phyloP scores from a whole-genome alignment of 1,140 invertebrate genomes.

The Colletes latitarsis region DNA sequence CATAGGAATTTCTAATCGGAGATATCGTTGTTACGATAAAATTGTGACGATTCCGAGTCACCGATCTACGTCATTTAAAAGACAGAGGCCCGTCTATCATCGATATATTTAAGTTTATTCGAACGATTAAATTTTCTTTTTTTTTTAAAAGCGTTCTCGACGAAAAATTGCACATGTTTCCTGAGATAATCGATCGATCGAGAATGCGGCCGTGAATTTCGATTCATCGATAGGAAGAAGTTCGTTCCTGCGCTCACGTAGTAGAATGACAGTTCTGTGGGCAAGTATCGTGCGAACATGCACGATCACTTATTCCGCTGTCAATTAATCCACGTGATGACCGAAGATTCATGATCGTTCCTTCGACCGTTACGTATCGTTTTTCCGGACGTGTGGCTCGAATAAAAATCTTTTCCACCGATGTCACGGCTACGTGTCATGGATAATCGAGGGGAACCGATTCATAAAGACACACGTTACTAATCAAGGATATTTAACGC shows the following conservation, averaged over 20 bases:
- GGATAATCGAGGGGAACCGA: slow-evolving; percentile 17
- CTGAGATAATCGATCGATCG: slow-evolving; percentile 27
- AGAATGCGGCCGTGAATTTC: background rate
- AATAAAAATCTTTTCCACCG: background rate
- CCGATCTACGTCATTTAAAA: no score
- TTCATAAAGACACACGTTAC: slow-evolving; percentile 4
- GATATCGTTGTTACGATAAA: no score
- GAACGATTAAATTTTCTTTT: no score
- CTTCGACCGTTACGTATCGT: background rate
- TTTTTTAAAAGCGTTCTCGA: no score
- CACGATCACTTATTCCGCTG: background rate
- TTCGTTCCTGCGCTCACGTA: background rate
- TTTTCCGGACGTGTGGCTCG: background rate
- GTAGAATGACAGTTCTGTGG: slow-evolving; percentile 40
- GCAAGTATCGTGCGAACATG: slow-evolving; percentile 1
- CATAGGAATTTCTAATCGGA: no score
- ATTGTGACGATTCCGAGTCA: no score
- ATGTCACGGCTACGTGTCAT: slow-evolving; percentile 11
- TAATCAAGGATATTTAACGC: slow-evolving; percentile 3
- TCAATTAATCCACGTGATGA: slow-evolving; percentile 42
- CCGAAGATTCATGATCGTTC: slow-evolving; percentile 19
- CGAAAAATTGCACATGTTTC: no score
- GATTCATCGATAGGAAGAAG: slow-evolving; percentile 20
- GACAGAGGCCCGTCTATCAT: no score
- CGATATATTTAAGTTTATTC: no score